Conservation (phyloP, 2,797 vertebrate species). For the Pangasius krempfi region DNA sequence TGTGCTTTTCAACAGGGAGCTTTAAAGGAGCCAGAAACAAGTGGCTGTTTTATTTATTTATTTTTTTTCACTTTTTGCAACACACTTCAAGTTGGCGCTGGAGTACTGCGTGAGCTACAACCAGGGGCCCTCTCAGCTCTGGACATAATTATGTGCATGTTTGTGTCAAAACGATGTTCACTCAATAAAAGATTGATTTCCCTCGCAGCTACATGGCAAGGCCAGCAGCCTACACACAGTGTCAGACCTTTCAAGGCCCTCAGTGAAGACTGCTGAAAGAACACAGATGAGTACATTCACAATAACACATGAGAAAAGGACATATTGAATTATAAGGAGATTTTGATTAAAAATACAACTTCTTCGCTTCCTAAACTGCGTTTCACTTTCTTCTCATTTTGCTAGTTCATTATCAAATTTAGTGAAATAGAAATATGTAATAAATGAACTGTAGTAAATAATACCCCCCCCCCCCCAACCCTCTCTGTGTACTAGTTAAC, state of each 20-base stretch:
- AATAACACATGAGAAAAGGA: background rate
- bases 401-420: background rate
- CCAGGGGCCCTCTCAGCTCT: slow-evolving; percentile 21
- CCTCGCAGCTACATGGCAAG: slow-evolving; percentile 10
- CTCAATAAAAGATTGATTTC: slow-evolving; percentile 30
- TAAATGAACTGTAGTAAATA: background rate
- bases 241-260: slow-evolving; percentile 1
- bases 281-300: background rate
- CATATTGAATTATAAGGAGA: background rate
- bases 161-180: slow-evolving; percentile 36
- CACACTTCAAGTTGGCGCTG: slow-evolving; percentile 19
- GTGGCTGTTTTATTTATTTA: background rate
- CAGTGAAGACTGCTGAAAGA: background rate
- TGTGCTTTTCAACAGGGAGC: slow-evolving; percentile 47
- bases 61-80: background rate
- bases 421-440: background rate
- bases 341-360: background rate
- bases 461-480: background rate
- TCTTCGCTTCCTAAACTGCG: background rate
- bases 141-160: slow-evolving; percentile 42
- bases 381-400: background rate
- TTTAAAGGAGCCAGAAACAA: slow-evolving; percentile 47
- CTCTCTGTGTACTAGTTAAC: background rate
- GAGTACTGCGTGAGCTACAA: slow-evolving; percentile 4
- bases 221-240: slow-evolving; percentile 7